Evolutionary conservation across 2,113 vertebrate species (phyloP).

Genomic region (Formicarius rufipectus): DNA sequence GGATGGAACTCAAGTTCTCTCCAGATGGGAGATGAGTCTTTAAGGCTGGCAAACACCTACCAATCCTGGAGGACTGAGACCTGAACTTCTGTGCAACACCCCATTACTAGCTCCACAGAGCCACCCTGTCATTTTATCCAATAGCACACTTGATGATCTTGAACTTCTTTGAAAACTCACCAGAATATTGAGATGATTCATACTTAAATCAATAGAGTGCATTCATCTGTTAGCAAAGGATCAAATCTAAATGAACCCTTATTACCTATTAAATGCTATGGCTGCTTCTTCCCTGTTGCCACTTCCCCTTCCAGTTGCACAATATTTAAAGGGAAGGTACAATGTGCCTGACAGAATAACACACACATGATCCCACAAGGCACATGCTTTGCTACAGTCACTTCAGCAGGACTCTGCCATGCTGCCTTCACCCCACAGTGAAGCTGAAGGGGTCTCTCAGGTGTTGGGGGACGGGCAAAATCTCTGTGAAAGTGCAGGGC

Average conservation of each 20-base stretch:
- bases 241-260: not conserved
- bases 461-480: not conserved
- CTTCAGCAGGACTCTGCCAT: not conserved
- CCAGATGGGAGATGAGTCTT: not conserved
- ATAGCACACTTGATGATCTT: not conserved
- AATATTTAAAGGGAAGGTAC: not conserved
- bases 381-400: not conserved
- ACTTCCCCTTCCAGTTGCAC: not conserved
- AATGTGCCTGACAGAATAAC: fast-evolving
- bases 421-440: not conserved
- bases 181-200: not conserved
- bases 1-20: not conserved
- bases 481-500: not conserved
- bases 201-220: not conserved
- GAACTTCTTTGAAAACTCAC: not conserved
- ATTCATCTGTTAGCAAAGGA: not conserved
- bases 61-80: not conserved
- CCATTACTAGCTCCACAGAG: not conserved
- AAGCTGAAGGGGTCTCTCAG: not conserved
- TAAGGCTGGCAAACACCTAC: not conserved
- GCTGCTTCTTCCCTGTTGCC: not conserved
- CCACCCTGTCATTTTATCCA: not conserved
- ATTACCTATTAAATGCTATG: not conserved
- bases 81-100: not conserved
- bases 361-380: not conserved